A percentile compares a stretch with the other conserved stretches of the same genome.
Conservation (phyloP, 2,797 vertebrate genomes). For the Adrianichthys oophorus region DNA sequence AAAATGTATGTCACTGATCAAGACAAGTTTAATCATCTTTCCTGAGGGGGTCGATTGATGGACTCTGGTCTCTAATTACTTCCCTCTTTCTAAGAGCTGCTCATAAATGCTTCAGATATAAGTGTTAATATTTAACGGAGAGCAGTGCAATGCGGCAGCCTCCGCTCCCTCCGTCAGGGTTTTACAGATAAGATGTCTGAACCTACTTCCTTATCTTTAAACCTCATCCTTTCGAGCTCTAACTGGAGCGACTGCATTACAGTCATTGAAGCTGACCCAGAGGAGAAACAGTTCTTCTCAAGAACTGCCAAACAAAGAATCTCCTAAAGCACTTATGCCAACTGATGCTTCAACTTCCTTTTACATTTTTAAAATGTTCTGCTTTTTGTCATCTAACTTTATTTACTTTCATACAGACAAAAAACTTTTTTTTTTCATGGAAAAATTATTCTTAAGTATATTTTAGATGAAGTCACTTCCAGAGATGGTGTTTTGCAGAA, state of each 20-base stretch:
- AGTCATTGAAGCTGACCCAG: constrained; percentile 28
- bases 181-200: constrained; percentile 71
- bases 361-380: background rate
- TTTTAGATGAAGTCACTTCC: too few species aligned
- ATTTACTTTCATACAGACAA: background rate
- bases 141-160: constrained; percentile 62
- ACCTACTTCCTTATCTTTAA: constrained; percentile 66
- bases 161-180: constrained; percentile 58
- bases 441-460: too few species aligned
- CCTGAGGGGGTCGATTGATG: constrained; percentile 17
- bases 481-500: too few species aligned
- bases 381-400: background rate
- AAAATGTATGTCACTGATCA: constrained; percentile 25
- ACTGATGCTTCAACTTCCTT: background rate
- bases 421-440: too few species aligned
- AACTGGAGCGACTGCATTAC: constrained; percentile 53
- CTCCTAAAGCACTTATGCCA: background rate
- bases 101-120: constrained; percentile 59
- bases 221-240: constrained; percentile 53
- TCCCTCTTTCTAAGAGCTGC: constrained; percentile 58
- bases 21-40: constrained; percentile 18
- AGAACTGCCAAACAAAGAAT: background rate
- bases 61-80: constrained; percentile 49
- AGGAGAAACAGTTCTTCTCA: constrained; percentile 24
- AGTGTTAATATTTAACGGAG: constrained; percentile 70